A percentile compares a stretch with the other conserved stretches of the same genome.
Conservation (phyloP, 2,113 vertebrate genomes). For the Austrofundulus limnaeus region DNA sequence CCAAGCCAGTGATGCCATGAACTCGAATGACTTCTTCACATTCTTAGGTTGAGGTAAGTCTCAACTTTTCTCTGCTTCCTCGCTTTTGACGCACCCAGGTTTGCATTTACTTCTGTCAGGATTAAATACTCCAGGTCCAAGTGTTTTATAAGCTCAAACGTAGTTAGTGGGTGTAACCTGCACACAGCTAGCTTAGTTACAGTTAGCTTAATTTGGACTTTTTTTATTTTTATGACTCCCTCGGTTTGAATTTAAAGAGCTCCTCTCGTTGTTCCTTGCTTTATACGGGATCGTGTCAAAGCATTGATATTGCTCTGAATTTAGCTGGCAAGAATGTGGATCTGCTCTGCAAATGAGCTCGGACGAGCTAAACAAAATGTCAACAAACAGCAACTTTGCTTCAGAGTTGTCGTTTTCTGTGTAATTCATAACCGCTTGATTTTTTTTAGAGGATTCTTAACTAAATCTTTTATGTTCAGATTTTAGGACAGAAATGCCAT, state of each 20-base stretch:
- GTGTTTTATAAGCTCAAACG: neutral
- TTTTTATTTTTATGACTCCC: neutral
- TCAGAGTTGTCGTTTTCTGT: conserved; percentile 7
- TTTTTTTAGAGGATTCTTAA: neutral
- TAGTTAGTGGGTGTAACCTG: conserved; percentile 37
- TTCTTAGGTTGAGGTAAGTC: conserved; percentile 54
- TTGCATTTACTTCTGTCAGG: neutral
- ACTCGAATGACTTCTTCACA: conserved; percentile 34
- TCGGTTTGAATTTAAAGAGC: neutral
- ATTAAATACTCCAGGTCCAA: neutral
- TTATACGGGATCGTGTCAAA: neutral
- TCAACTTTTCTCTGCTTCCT: neutral
- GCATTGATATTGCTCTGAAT: neutral
- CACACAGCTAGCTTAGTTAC: conserved; percentile 25
- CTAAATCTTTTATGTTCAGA: neutral
- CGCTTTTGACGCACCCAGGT: fast-evolving
- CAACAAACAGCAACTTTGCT: conserved; percentile 63
- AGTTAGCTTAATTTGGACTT: conserved; percentile 40
- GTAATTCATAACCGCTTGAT: neutral
- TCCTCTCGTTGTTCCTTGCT: neutral
- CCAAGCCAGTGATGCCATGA: conserved; percentile 63
- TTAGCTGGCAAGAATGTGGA: neutral
- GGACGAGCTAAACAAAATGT: conserved; percentile 41
- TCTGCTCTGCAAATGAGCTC: conserved; percentile 5
- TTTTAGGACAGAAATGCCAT: neutral